Percentiles rank a stretch among this genome's conserved stretches.
Evolutionary conservation across 35 echinoderm and acorn worm species (phyloP).

Genomic region (Lytechinus pictus): DNA sequence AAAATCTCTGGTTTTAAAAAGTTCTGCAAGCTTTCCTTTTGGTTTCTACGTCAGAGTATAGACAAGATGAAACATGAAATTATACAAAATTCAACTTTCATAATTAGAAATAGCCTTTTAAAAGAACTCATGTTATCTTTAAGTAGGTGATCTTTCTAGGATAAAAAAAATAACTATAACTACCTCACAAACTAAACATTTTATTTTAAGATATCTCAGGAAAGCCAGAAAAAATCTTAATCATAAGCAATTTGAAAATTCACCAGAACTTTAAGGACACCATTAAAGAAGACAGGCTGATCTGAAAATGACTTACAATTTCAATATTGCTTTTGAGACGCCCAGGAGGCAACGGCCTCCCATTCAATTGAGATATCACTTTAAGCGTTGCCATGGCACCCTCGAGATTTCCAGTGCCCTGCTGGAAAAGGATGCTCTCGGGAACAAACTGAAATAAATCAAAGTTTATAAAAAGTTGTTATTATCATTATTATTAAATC

Average conservation of each 20-base stretch:
- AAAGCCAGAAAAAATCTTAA: background rate
- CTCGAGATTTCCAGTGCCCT: background rate
- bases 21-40: constrained; percentile 3
- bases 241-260: background rate
- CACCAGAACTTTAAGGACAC: background rate
- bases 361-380: background rate
- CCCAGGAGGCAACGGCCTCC: background rate
- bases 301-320: background rate
- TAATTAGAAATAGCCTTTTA: background rate
- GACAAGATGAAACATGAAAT: background rate
- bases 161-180: background rate
- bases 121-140: background rate
- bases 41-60: background rate
- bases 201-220: background rate
- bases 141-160: background rate
- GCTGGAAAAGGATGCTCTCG: constrained; percentile 87
- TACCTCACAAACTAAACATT: background rate
- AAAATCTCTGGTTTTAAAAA: background rate
- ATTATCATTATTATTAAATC: too few relatives aligned
- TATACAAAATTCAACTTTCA: background rate
- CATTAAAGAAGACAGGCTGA: background rate
- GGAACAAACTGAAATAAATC: constrained; percentile 84
- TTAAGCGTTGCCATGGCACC: constrained; percentile 6
- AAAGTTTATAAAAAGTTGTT: background rate
- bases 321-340: background rate